phyloP scores from a whole-genome alignment of 2,113 vertebrate species.

The Pangasianodon gigas region DNA sequence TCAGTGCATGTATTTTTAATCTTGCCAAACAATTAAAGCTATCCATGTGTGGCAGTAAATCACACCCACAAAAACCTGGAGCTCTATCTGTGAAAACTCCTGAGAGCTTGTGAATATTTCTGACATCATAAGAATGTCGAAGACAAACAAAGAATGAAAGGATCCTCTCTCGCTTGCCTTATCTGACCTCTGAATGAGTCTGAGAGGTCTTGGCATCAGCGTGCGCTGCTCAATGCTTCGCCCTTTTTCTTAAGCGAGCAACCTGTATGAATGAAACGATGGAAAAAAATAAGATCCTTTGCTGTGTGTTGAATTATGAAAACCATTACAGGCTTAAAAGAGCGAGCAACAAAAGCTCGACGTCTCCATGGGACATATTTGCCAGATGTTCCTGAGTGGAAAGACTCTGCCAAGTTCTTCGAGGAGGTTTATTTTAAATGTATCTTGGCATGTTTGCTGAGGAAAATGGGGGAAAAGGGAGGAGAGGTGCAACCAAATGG shows the following conservation, averaged over 20 bases:
- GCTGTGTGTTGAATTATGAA: conserved; percentile 60
- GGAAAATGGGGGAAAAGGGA: conserved; percentile 45
- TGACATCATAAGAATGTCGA: conserved; percentile 44
- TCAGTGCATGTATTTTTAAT: not conserved
- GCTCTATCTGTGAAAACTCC: conserved; percentile 23
- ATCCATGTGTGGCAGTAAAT: conserved; percentile 10
- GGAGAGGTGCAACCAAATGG: conserved; percentile 44
- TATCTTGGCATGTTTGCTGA: conserved; percentile 55
- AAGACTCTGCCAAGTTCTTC: conserved; percentile 54
- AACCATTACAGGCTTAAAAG: conserved; percentile 58
- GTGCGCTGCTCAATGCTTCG: conserved; percentile 44
- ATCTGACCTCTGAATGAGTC: conserved; percentile 60
- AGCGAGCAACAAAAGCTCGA: conserved; percentile 46
- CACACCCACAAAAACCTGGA: conserved; percentile 30
- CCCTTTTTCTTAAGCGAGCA: conserved; percentile 47
- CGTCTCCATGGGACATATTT: conserved; percentile 55
- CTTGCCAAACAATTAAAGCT: not conserved
- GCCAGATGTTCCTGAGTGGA: conserved; percentile 61
- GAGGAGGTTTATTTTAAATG: conserved; percentile 64
- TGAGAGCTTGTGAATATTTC: conserved; percentile 28
- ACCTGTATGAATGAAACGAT: conserved; percentile 58
- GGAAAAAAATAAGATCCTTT: conserved; percentile 55
- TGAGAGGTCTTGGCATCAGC: conserved; percentile 48
- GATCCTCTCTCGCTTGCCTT: conserved; percentile 48
- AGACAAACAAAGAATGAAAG: conserved; percentile 28